These are phyloP conservation scores for Caenorhabditis inopinata DNA, from an alignment of 1,140 invertebrate species.

Conservation along the genomic window DNA sequence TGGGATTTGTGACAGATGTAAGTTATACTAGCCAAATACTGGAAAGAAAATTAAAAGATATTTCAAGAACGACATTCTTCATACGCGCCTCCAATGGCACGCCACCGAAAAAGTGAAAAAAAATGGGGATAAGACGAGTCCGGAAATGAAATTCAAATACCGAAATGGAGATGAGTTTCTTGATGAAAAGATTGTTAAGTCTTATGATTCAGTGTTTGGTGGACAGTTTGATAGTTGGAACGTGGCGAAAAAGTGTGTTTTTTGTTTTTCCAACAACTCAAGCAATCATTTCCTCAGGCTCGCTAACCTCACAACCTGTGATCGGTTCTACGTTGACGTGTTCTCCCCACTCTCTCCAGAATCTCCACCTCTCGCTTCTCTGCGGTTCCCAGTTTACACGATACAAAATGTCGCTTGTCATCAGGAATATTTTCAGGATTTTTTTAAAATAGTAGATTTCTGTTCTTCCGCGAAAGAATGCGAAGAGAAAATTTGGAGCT, in stretches of 20 bases:
- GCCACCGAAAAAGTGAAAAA: conserved; percentile 10
- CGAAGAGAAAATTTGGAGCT: conserved; percentile 44
- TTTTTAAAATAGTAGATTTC: conserved; percentile 16
- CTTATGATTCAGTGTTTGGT: background rate
- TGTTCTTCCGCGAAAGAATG: conserved; percentile 28
- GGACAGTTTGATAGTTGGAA: conserved; percentile 20
- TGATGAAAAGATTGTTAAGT: background rate
- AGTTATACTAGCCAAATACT: background rate
- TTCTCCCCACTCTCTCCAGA: background rate
- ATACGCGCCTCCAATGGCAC: background rate
- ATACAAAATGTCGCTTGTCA: background rate
- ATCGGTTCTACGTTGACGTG: background rate
- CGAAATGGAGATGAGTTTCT: background rate
- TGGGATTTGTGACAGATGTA: conserved; percentile 42
- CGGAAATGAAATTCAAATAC: background rate
- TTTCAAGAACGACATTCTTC: conserved; percentile 31
- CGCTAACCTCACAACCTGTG: background rate
- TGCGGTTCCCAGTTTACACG: conserved; percentile 36
- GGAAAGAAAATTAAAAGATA: background rate
- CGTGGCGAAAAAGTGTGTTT: background rate
- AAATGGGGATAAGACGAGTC: background rate
- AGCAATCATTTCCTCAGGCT: background rate
- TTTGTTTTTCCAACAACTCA: background rate
- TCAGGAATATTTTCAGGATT: background rate
- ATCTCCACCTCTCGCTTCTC: conserved; percentile 2